Conservation (phyloP, 2,797 vertebrate species). For the Tokudaia muenninki region DNA sequence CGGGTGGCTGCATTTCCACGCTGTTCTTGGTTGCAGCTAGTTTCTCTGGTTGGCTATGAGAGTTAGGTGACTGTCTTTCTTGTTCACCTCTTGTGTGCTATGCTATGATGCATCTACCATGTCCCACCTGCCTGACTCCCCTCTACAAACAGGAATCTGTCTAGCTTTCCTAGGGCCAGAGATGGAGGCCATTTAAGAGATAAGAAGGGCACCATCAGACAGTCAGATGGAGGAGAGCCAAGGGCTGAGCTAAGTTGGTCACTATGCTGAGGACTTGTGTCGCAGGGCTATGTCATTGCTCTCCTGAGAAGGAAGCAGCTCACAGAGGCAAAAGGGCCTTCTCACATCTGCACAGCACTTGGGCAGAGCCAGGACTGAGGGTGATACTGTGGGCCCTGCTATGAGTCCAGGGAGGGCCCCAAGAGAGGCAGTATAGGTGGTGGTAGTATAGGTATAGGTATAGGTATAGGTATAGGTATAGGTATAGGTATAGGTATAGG, state of each 20-base stretch:
- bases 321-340: neutral
- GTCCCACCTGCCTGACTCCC: rapidly evolving
- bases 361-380: rapidly evolving
- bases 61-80: neutral
- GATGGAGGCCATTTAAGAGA: neutral
- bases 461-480: too few relatives aligned
- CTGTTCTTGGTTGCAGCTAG: neutral
- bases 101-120: neutral
- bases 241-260: rapidly evolving
- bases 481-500: too few relatives aligned
- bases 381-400: neutral
- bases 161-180: neutral
- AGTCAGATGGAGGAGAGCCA: rapidly evolving
- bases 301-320: neutral
- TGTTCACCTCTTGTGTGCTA: rapidly evolving
- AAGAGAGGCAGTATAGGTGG: neutral
- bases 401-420: rapidly evolving
- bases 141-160: neutral
- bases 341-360: rapidly evolving
- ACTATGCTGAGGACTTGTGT: rapidly evolving
- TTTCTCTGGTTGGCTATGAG: rapidly evolving
- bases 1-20: too few relatives aligned
- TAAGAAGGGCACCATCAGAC: neutral
- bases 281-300: rapidly evolving
- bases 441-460: neutral